Conservation (phyloP, 2,113 vertebrate species). For the Notarius quadriscutis region DNA sequence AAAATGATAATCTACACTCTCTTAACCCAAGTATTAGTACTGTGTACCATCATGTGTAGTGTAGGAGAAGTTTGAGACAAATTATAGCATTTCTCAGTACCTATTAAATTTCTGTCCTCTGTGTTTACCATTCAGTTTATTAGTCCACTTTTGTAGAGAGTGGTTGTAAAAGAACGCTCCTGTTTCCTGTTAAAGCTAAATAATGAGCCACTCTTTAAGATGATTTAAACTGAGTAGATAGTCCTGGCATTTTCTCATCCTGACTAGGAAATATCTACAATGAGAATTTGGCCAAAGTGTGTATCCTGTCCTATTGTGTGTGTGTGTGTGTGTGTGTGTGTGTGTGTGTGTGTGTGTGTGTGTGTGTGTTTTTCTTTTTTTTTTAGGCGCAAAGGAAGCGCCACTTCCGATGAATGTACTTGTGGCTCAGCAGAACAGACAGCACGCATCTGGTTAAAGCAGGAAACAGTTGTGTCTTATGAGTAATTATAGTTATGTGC, state of each 20-base stretch:
- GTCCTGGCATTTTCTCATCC: neutral
- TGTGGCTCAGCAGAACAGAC: neutral
- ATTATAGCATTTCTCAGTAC: neutral
- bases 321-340: neutral
- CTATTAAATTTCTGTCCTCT: neutral
- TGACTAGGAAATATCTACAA: constrained; percentile 25
- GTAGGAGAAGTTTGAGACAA: neutral
- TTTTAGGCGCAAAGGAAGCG: constrained; percentile 23
- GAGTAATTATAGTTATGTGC: neutral
- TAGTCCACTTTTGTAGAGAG: neutral
- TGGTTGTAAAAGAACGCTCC: neutral
- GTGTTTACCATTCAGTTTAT: neutral
- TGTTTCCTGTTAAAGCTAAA: neutral
- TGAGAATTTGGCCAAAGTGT: neutral
- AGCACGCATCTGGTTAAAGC: neutral
- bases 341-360: neutral
- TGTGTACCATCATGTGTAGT: too few relatives aligned
- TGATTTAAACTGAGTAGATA: constrained; percentile 1
- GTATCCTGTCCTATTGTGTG: constrained; percentile 43
- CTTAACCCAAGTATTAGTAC: too few relatives aligned
- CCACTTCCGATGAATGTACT: constrained; percentile 21
- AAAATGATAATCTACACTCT: too few relatives aligned
- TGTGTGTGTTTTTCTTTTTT: neutral
- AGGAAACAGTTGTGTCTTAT: neutral
- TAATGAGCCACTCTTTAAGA: neutral